Base-by-base conservation (phyloP, 2,797 vertebrate species). In the Cercopithecus petaurista region DNA sequence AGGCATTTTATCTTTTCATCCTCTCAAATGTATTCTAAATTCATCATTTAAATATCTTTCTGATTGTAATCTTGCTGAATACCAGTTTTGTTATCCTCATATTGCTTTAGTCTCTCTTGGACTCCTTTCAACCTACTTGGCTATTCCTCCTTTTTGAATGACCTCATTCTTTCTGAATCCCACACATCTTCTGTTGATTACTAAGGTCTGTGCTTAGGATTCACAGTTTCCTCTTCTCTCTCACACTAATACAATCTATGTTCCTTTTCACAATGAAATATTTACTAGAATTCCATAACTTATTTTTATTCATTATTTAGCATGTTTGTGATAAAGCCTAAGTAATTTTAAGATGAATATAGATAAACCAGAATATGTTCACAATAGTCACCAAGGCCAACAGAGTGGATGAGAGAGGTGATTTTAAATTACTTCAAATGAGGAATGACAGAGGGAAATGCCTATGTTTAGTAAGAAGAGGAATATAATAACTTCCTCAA, bases 271-370 rank as follows among this genome's bases (percentile, higher is more conserved):
- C 67, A 88, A 41, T 84, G 72, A 52, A 90, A 73, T 90, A 76
- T 80, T 97, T 88, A 73, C 26, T 48, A 48, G 85, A 36, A n/a
- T 50, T 70, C 41, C 57, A 43, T 46, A 90, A 52, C 80, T 81
- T 80, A 73, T 76, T 94, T 77, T 89, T 80, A 50, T 75, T 80
- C 11, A 26, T 82, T 82, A 86, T 72, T 87, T 81, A 77, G 59
- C 55, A 75, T 92, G 46, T 59, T 93, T 94, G 21, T 93, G 79
- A 41, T 93, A 82, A 94, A 90, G 33, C 26, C 28, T 93, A 67
- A 88, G 19, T 90, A 95, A 70, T 55, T 91, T 88, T 80, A 94
- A 93, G 57, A 67, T 88, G 85, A 52, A n/a, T 41, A 21, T 28
- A 75, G 64, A 76, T 72, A 64, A 88, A n/a, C 41, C 9, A 17